Evolutionary conservation across 37 sponge, comb jelly and placozoan species (phyloP).

Genomic region (Ephydatia muelleri): DNA sequence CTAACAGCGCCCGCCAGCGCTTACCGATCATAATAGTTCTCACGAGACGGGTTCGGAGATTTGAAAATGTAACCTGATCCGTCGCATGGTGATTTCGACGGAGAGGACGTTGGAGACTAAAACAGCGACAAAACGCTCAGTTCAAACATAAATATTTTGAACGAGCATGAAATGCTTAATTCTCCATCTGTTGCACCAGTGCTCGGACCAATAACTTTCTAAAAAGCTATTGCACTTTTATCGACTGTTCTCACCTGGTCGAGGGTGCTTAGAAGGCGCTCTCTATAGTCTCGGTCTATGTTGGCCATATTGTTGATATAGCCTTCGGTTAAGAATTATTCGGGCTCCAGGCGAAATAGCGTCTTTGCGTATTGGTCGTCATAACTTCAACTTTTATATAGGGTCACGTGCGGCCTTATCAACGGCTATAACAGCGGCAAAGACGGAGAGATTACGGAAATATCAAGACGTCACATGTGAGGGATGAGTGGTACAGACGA

Average conservation of each 20-base stretch:
- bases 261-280: slow-evolving; percentile 1
- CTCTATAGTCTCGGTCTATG: slow-evolving; percentile 1
- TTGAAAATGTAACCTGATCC: not conserved
- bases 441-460: not conserved
- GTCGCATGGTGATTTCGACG: not conserved
- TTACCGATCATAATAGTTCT: slow-evolving; percentile 44
- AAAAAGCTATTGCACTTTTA: not conserved
- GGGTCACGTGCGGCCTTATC: not conserved
- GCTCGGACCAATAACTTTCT: not conserved
- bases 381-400: not conserved
- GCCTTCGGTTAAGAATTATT: not conserved
- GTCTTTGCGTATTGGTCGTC: not conserved
- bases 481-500: slow-evolving; percentile 4
- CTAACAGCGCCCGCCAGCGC: not conserved
- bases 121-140: not conserved
- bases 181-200: not conserved
- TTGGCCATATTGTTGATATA: not conserved
- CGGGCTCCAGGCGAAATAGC: not conserved
- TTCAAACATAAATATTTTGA: not conserved
- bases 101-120: not conserved
- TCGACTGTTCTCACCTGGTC: not conserved
- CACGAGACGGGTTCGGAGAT: slow-evolving; percentile 1
- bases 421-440: not conserved
- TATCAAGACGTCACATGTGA: not conserved
- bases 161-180: not conserved